Evolutionary conservation across 2,113 vertebrate species (phyloP).

Genomic region (Podarcis cretensis): DNA sequence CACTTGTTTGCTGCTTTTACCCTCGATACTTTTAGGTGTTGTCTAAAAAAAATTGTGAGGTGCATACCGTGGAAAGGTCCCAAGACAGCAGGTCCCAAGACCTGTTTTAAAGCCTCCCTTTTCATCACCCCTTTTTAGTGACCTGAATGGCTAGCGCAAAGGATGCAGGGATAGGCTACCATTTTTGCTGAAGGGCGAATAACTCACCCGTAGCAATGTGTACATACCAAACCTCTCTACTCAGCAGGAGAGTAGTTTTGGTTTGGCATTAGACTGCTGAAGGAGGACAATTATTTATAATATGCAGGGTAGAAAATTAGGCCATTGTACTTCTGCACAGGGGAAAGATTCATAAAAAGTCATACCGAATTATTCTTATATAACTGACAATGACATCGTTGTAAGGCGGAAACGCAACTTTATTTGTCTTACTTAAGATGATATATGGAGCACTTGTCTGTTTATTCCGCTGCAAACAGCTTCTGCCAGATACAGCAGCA

Average conservation of each 20-base stretch:
- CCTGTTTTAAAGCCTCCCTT: not conserved
- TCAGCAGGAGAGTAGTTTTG: slow-evolving; percentile 51
- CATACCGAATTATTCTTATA: slow-evolving; percentile 86
- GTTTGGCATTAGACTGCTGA: slow-evolving; percentile 65
- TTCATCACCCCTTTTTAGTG: rapidly evolving
- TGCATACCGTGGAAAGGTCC: not conserved
- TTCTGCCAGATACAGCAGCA: slow-evolving; percentile 82
- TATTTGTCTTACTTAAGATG: slow-evolving; percentile 90
- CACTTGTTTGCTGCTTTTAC: not conserved
- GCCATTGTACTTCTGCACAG: slow-evolving; percentile 83
- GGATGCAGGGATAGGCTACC: not conserved
- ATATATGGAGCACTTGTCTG: slow-evolving; percentile 88
- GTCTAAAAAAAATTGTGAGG: not conserved
- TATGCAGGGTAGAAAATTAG: slow-evolving; percentile 80
- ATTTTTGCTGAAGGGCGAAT: not conserved
- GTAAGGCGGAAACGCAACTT: slow-evolving; percentile 86
- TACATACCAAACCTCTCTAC: not conserved
- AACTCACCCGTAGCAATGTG: not conserved
- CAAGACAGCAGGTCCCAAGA: not conserved
- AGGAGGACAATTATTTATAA: slow-evolving; percentile 83
- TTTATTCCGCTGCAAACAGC: slow-evolving; percentile 87
- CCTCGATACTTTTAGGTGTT: not conserved
- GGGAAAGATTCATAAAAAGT: slow-evolving; percentile 88
- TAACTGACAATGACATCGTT: slow-evolving; percentile 88
- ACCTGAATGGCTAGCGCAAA: rapidly evolving